Evolutionary conservation across 2,888 invertebrate species (phyloP).

Genomic region (Nomada ruficornis): DNA sequence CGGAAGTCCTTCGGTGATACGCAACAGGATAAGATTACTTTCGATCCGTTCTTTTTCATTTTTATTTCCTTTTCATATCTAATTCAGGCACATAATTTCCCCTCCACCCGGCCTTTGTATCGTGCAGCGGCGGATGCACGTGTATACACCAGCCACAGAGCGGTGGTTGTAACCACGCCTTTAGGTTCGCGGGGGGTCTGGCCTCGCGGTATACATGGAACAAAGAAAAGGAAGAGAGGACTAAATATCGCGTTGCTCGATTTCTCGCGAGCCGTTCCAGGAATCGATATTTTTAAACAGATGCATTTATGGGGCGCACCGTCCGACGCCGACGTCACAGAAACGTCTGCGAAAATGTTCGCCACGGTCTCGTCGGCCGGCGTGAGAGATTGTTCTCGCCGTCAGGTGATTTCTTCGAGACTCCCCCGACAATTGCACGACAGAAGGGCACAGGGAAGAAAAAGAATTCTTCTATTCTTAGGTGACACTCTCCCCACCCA

Average conservation of each 20-base stretch:
- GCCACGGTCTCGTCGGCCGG: background rate
- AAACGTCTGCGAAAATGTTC: constrained; percentile 14
- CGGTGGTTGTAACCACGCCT: constrained; percentile 62
- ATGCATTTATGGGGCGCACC: constrained; percentile 11
- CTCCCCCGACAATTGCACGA: constrained; percentile 57
- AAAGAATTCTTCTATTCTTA: constrained; percentile 75
- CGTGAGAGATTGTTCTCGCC: background rate
- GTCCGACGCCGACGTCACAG: constrained; percentile 23
- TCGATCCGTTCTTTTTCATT: background rate
- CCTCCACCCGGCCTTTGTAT: background rate
- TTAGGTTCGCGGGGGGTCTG: constrained; percentile 70
- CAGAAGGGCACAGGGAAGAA: constrained; percentile 50
- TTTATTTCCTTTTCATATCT: constrained; percentile 12
- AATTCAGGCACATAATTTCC: constrained; percentile 32
- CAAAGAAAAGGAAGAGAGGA: constrained; percentile 62
- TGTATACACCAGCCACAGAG: constrained; percentile 20
- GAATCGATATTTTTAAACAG: constrained; percentile 60
- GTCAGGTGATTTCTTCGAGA: constrained; percentile 4
- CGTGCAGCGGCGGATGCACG: constrained; percentile 30
- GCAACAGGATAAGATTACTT: background rate
- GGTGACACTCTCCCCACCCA: constrained; percentile 55
- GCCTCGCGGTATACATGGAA: constrained; percentile 61
- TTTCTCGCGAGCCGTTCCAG: constrained; percentile 53
- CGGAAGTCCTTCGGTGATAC: background rate
- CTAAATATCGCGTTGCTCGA: constrained; percentile 45